Base-by-base conservation (phyloP, 2,888 invertebrate genomes). In the Sepiola atlantica region DNA sequence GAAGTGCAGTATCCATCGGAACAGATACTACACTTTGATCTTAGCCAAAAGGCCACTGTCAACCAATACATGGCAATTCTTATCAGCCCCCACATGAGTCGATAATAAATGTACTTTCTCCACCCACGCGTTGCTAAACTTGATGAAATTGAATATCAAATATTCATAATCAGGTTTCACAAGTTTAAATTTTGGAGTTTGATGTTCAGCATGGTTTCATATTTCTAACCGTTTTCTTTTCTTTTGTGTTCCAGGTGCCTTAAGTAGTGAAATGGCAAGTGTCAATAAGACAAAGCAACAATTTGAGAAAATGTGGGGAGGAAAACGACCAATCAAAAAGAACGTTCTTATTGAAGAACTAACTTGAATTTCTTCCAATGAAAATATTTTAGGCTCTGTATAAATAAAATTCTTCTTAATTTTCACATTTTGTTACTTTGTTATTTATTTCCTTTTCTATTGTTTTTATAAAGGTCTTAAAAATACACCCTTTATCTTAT, bases 281-380 rank as follows among this genome's bases (percentile, higher is more conserved):
- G 57, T 94, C 24, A 57, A 93, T 32, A 91, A 94, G 55, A 93
- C 94, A 21, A 94, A 94, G 35, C 35, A 94, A 61, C 77, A 95
- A 55, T 90, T 96, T 28, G 95, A 96, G 91, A 93, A 94, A 21
- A 92, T 95, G 90, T 95, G 95, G 95, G 95, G 95, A 61, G 95
- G 96, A 35, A 95, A 95, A 92, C 95, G 94, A 94, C 95, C 95
- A 24, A 93, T 93, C 77, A 95, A 94, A 55, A 95, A 94, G 35
- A 94, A 92, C 91, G 94, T 93, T n/a, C 32, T 95, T 18, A 95
- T 96, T 90, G 94, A 95, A 94, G 96, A 95, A 94, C 45, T 96
- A 20, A 45, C 92, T 91, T 91, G 35, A 91, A 35, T 35, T 91
- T 20, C 32, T 35, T 91, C 14, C 6, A n/a, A 35, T 21, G 10